phyloP scores from a whole-genome alignment of 2,888 invertebrate species.

The Tipula unca region DNA sequence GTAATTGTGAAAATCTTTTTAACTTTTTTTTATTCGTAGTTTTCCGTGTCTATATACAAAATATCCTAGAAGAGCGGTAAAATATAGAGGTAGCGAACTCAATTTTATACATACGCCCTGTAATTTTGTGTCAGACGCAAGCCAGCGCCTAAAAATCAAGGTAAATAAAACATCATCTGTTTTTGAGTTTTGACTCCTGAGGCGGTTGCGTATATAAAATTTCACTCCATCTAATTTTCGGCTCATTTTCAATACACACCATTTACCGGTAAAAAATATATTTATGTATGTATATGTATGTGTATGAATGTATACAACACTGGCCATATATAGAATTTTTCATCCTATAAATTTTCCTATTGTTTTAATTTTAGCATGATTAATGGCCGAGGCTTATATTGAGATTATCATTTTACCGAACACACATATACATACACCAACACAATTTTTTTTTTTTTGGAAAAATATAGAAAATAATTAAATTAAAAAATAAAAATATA shows the following conservation, averaged over 20 bases:
- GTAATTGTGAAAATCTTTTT: slow-evolving; percentile 15
- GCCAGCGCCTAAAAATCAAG: not conserved
- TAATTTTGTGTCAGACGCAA: not conserved
- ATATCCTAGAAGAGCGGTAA: not conserved
- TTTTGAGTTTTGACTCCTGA: not conserved
- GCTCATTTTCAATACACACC: not conserved
- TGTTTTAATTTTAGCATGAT: not conserved
- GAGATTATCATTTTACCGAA: not conserved
- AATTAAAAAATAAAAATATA: not conserved
- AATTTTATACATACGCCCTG: not conserved
- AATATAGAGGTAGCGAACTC: not conserved
- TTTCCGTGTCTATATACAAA: not conserved
- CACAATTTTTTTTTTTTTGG: not conserved
- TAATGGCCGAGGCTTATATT: not conserved
- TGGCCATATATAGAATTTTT: not conserved
- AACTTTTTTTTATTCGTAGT: not conserved
- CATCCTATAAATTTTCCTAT: not conserved
- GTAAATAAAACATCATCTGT: not conserved
- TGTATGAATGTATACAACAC: not conserved
- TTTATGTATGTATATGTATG: no score
- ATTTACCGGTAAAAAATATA: not conserved
- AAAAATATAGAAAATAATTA: not conserved
- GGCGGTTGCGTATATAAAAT: not conserved
- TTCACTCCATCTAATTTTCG: not conserved
- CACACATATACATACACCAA: not conserved